phyloP scores from a whole-genome alignment of 2,888 invertebrate genomes.

The Caenorhabditis plicata region DNA sequence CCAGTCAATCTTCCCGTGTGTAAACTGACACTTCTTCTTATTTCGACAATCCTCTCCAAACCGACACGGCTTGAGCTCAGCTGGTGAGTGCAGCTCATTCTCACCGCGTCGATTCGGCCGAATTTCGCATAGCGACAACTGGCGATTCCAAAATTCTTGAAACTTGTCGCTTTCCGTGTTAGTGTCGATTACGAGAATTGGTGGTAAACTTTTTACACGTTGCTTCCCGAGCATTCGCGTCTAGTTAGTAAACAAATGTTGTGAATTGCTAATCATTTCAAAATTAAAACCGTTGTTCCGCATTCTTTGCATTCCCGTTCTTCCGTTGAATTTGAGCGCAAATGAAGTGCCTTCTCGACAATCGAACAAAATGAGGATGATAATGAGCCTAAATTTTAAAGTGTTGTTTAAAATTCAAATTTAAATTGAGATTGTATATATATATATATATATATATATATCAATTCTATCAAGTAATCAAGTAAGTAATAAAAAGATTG shows the following conservation, averaged over 20 bases:
- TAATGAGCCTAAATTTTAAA: no score
- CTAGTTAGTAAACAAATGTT: slow-evolving; percentile 1
- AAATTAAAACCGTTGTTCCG: background rate
- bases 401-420: no score
- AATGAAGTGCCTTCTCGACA: slow-evolving; percentile 39
- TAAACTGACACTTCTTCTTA: slow-evolving; percentile 34
- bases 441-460: no score
- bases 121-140: slow-evolving; percentile 17
- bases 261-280: background rate
- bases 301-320: slow-evolving; percentile 30
- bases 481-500: no score
- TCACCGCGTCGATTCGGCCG: background rate
- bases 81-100: slow-evolving; percentile 4
- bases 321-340: slow-evolving; percentile 6
- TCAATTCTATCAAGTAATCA: no score
- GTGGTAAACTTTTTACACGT: slow-evolving; percentile 23
- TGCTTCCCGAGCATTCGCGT: slow-evolving; percentile 36
- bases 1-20: slow-evolving; percentile 41
- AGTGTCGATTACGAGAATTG: slow-evolving; percentile 38
- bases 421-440: no score
- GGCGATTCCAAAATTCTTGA: slow-evolving; percentile 32
- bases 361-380: slow-evolving; percentile 33
- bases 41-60: slow-evolving; percentile 18
- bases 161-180: slow-evolving; percentile 18
- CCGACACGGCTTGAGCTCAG: slow-evolving; percentile 19